Conservation (phyloP, 2,113 vertebrate species). For the Lepus timidus region DNA sequence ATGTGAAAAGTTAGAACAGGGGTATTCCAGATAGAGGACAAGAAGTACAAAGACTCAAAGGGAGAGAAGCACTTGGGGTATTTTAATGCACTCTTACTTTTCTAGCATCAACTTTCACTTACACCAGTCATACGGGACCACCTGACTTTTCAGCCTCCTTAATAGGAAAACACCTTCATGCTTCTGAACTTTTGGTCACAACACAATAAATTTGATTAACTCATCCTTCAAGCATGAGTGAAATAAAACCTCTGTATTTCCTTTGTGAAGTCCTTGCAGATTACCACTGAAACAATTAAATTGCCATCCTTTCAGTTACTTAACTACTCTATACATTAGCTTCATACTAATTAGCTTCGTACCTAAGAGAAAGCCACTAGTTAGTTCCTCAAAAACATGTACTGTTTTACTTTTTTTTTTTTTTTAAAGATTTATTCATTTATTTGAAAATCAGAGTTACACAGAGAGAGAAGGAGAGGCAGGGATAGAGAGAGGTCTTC, state of each 20-base stretch:
- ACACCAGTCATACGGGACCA: background rate
- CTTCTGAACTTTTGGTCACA: background rate
- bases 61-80: background rate
- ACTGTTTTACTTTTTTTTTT: background rate
- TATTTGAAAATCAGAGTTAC: too few species aligned
- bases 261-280: slow-evolving; percentile 4
- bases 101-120: background rate
- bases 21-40: background rate
- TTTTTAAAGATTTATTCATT: too few species aligned
- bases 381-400: background rate
- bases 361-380: background rate
- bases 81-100: background rate
- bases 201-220: background rate
- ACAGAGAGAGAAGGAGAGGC: too few species aligned
- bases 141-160: background rate
- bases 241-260: background rate
- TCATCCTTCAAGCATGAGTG: slow-evolving; percentile 29
- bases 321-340: background rate
- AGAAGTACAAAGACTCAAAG: background rate
- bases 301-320: background rate
- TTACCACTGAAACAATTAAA: background rate
- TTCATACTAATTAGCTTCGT: background rate
- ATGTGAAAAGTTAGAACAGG: background rate
- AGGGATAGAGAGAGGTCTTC: too few species aligned
- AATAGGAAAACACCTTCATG: background rate